Percentiles rank a stretch among this genome's conserved stretches.
Conservation (phyloP, 2,888 invertebrate genomes). For the Acanthosepion pharaonis region DNA sequence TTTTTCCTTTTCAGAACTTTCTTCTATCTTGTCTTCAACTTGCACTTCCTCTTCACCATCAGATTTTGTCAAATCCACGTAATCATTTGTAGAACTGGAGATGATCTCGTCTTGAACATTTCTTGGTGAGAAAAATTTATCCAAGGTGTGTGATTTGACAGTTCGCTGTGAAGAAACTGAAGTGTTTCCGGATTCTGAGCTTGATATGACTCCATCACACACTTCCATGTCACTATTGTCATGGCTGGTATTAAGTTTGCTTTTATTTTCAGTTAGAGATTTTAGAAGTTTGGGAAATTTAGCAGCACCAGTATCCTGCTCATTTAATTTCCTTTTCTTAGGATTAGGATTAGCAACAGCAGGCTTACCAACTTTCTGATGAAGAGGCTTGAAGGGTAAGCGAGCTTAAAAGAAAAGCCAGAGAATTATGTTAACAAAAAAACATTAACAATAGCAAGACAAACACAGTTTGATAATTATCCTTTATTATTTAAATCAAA, state of each 20-base stretch:
- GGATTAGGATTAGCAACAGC: slow-evolving; percentile 48
- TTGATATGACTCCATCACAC: slow-evolving; percentile 68
- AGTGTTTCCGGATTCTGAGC: slow-evolving; percentile 64
- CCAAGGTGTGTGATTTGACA: slow-evolving; percentile 47
- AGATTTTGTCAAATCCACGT: slow-evolving; percentile 60
- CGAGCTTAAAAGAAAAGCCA: slow-evolving; percentile 50
- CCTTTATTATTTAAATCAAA: neutral
- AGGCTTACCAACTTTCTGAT: slow-evolving; percentile 48
- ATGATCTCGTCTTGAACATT: slow-evolving; percentile 54
- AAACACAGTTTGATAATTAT: neutral
- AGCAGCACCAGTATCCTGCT: slow-evolving; percentile 52
- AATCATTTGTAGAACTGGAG: slow-evolving; percentile 60
- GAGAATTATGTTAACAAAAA: slow-evolving; percentile 47
- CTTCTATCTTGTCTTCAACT: neutral
- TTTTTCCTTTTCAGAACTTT: neutral
- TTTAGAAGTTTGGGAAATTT: slow-evolving; percentile 56
- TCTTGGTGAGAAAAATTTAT: slow-evolving; percentile 60
- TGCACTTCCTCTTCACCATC: neutral
- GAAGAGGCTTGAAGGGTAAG: slow-evolving; percentile 54
- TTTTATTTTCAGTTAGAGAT: slow-evolving; percentile 45
- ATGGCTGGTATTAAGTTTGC: slow-evolving; percentile 41
- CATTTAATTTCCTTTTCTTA: slow-evolving; percentile 58
- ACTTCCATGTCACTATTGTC: slow-evolving; percentile 16
- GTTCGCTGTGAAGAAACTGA: slow-evolving; percentile 41
- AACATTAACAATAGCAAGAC: neutral